Evolutionary conservation across 2,113 vertebrate species (phyloP), one percentile per base, ranked within the genome.

Genomic region (Podarcis raffonei): DNA sequence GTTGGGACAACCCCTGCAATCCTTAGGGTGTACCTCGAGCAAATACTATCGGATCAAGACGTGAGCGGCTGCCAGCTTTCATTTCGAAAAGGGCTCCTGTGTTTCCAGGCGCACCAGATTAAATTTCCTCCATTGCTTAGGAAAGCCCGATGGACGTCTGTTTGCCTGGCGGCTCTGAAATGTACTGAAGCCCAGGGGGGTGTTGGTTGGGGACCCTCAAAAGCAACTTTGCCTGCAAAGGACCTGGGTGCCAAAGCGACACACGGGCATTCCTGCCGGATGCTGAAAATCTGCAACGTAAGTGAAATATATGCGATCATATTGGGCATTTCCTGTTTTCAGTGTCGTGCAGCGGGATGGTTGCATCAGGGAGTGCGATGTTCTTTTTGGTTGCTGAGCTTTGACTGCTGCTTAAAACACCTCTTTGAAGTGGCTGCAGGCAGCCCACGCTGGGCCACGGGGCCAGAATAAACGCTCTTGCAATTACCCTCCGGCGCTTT

Each of bases 351-450:
- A 84, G n/a, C 72, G 30, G 81, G 25, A 39, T 69, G 30, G n/a
- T 69, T 78, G 72, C 81, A 69, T 78, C 39, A 39, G 39, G 37
- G 81, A 15, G 27, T 25, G n/a, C 12, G n/a, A 20, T 23, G 42
- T 78, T 78, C 77, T 79, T 35, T 48, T 68, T 68, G 68, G 35
- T 5, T 68, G 57, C 72, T 53, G 77, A 77, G 16, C 30, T 35
- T 78, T 8, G 23, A 89, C 20, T 39, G 87, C 81, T 23, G 74
- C 66, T 84, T 30, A 15, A 62, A 78, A 77, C 74, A 25, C 42
- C 39, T 32, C 74, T 84, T 77, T 89, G 74, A 89, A 79, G 75
- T 79, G 82, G 42, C 65, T 79, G 66, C 42, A 78, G 37, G 74
- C 3, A 30, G 27, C 12, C 13, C 48, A 71, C 9, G 48, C 35